phyloP scores from a whole-genome alignment of 2,888 invertebrate species.

The Campaea margaritaria region DNA sequence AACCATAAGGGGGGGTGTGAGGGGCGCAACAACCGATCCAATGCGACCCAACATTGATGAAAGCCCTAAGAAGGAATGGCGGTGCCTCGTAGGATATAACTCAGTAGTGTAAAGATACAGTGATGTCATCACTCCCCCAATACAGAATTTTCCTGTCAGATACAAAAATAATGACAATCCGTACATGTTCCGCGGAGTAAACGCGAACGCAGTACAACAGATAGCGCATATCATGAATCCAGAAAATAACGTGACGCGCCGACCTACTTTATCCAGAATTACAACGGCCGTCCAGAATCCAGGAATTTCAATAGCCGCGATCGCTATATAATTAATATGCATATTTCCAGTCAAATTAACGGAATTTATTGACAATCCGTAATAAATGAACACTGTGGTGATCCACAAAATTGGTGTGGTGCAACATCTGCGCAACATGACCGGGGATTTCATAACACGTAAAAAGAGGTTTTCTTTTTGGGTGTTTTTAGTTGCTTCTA shows the following conservation, averaged over 20 bases:
- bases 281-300: conserved; percentile 87
- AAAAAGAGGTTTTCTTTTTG: conserved; percentile 56
- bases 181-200: conserved; percentile 69
- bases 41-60: conserved; percentile 90
- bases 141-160: conserved; percentile 87
- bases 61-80: conserved; percentile 88
- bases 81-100: conserved; percentile 88
- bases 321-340: conserved; percentile 90
- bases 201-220: conserved; percentile 83
- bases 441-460: conserved; percentile 81
- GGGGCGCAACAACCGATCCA: conserved; percentile 89
- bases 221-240: conserved; percentile 76
- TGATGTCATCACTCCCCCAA: conserved; percentile 87
- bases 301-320: conserved; percentile 88
- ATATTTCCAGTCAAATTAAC: conserved; percentile 90
- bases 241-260: conserved; percentile 69
- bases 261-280: conserved; percentile 86
- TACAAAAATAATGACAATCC: conserved; percentile 73
- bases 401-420: conserved; percentile 92
- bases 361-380: conserved; percentile 91
- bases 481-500: conserved; percentile 43
- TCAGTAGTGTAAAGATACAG: conserved; percentile 89
- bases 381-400: conserved; percentile 91
- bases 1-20: conserved; percentile 87
- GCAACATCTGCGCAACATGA: conserved; percentile 84